phyloP scores from a whole-genome alignment of 2,888 invertebrate species.

The Chouioia cunea region DNA sequence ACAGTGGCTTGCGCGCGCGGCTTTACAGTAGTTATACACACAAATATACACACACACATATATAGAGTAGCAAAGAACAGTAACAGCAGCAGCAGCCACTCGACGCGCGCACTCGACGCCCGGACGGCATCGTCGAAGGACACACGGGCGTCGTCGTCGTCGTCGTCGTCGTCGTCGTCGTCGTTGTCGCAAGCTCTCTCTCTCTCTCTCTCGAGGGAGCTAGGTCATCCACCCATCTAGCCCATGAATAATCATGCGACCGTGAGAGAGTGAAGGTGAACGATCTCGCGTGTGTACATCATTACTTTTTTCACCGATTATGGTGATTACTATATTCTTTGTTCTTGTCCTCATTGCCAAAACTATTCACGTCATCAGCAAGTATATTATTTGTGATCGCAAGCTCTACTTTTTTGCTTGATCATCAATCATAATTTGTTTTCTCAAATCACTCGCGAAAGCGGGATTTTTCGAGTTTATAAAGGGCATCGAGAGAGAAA shows the following conservation, averaged over 20 bases:
- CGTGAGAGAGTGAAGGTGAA: no score
- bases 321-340: constrained; percentile 19
- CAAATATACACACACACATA: no score
- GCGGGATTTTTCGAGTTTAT: neutral
- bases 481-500: neutral
- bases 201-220: no score
- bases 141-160: constrained; percentile 50
- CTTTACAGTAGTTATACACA: no score
- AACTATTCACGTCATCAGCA: constrained; percentile 1
- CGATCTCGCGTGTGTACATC: no score
- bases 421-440: neutral
- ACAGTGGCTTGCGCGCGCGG: neutral
- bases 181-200: no score
- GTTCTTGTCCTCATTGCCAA: constrained; percentile 2
- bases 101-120: constrained; percentile 62
- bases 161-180: neutral
- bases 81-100: constrained; percentile 41
- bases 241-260: no score
- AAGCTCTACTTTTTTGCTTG: constrained; percentile 24
- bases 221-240: no score
- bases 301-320: neutral
- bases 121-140: constrained; percentile 67
- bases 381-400: constrained; percentile 14
- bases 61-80: neutral
- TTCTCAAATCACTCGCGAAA: neutral